phyloP scores from a whole-genome alignment of 1,140 invertebrate species.

The Euglossa dilemma region DNA sequence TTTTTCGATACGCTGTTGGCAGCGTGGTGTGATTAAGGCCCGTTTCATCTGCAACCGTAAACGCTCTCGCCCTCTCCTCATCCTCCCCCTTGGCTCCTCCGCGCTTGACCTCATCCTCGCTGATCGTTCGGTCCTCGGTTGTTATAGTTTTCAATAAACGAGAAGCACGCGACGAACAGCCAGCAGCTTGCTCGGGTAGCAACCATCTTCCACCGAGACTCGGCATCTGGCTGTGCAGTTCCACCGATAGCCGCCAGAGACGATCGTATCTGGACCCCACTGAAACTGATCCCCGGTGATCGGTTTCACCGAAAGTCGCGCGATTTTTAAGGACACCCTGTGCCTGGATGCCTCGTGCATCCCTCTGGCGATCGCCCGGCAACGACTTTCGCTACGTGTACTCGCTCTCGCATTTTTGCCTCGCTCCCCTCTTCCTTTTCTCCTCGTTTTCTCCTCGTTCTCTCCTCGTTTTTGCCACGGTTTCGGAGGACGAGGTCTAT shows the following conservation, averaged over 20 bases:
- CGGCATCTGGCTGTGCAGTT: constrained; percentile 35
- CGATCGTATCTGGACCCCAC: constrained; percentile 26
- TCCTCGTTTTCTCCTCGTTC: background rate
- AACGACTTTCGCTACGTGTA: background rate
- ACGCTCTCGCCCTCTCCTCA: background rate
- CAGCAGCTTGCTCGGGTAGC: background rate
- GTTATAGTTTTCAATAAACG: constrained; percentile 66
- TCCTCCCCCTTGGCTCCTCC: background rate
- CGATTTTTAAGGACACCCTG: constrained; percentile 3
- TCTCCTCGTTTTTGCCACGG: too few species aligned
- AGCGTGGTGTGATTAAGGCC: constrained; percentile 55
- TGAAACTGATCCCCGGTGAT: too few species aligned
- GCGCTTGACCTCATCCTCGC: background rate
- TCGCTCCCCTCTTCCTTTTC: too few species aligned
- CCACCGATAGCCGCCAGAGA: constrained; percentile 40
- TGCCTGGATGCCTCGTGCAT: background rate
- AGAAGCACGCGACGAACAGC: constrained; percentile 57
- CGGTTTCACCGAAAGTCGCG: background rate
- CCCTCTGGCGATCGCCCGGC: background rate
- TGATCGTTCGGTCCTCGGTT: background rate
- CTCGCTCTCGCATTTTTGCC: background rate
- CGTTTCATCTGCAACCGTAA: constrained; percentile 46
- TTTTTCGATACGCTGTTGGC: constrained; percentile 18
- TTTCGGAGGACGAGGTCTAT: background rate
- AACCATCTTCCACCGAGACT: constrained; percentile 40